Base-by-base conservation (phyloP, 2,888 invertebrate genomes). In the Drosophila borborema region DNA sequence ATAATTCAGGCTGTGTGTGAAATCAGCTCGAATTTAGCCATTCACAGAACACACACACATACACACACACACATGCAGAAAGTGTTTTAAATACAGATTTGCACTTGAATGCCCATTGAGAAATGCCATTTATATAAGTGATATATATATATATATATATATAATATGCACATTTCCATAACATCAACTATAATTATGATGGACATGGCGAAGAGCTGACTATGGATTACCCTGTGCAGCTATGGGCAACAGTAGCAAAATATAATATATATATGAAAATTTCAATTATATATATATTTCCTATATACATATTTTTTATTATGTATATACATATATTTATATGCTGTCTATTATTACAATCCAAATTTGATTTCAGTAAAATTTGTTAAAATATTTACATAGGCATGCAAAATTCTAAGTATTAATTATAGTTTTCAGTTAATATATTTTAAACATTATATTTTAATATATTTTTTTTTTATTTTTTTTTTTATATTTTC, bases 31-130 rank as follows among this genome's bases (percentile, higher is more conserved):
- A 54, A 59, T 62, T 49, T 18, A 28, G 7, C 20, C 51, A 49
- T 45, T 18, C 20, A 10, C 54, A 31, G 23, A 40, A 65, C 34
- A 49, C 41, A 60, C 34, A 54, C 31, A 31, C 18, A 38, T 23
- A 20, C 23, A 38, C 41, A 65, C 23, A 53, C 20, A 2, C 20
- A n/a, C n/a, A n/a, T n/a, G 20, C 20, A 20, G 2, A 23, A 72
- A 49, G 59, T 54, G 45, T 65, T 64, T 74, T 70, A 40, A 67
- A 59, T 70, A 54, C 28, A 67, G 70, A 66, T 64, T 67, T 59
- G 58, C 59, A 64, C 64, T 72, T 64, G n/a, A 67, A 64, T 67
- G 71, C 49, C 34, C 54, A 68, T 43, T 68, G 49, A 38, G 45
- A 54, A 46, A 56, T 46, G 23, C 31, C 14, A 18, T 53, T 20